These are phyloP conservation scores for Halcyon senegalensis DNA, from an alignment of 2,113 vertebrate species.

Conservation along the genomic window DNA sequence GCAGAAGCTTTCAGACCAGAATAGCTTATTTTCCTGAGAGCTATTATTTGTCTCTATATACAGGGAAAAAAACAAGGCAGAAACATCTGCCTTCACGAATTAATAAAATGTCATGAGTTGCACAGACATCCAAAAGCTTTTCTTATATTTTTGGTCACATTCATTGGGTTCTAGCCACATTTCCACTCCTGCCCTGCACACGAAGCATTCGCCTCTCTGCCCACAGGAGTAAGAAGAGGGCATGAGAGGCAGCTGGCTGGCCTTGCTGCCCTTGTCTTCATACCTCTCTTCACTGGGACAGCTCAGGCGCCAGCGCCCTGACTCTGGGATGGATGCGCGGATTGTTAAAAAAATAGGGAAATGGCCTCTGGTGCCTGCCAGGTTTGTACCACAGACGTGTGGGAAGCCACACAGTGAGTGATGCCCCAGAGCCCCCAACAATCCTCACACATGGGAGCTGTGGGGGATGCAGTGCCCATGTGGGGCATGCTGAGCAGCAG, in stretches of 20 bases:
- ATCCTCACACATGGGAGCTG: neutral
- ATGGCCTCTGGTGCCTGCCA: neutral
- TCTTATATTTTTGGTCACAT: neutral
- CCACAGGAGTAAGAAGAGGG: neutral
- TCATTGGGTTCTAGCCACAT: neutral
- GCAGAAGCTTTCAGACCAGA: neutral
- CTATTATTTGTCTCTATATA: neutral
- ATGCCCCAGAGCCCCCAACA: neutral
- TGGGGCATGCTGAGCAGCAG: accelerated
- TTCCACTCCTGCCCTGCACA: neutral
- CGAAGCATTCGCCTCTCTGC: accelerated
- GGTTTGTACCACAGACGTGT: neutral
- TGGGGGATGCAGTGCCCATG: neutral
- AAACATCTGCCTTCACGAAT: neutral
- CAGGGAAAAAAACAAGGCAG: neutral
- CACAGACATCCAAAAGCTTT: neutral
- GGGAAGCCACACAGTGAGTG: neutral
- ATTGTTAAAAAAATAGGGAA: neutral
- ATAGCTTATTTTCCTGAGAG: neutral
- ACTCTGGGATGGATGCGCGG: neutral
- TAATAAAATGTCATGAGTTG: neutral
- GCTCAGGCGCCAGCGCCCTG: neutral
- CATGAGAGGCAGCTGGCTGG: neutral
- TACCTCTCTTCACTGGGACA: neutral
- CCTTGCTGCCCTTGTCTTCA: neutral